Percentiles rank a stretch among this genome's conserved stretches.
Conservation (phyloP, 2,888 invertebrate species). For the Drosophila percnosoma region DNA sequence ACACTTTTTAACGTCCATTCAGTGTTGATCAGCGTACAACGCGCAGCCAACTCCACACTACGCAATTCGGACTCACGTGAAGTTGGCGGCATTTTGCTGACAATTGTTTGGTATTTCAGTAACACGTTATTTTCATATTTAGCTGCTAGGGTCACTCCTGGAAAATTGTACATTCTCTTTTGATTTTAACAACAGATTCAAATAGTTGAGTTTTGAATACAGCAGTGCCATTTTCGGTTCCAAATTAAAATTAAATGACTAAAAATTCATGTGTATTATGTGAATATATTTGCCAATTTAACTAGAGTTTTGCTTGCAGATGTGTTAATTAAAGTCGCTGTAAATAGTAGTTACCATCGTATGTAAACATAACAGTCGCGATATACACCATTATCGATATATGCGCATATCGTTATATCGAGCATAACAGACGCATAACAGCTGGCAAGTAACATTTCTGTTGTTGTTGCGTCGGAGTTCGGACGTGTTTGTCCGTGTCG, state of each 20-base stretch:
- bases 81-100: not conserved
- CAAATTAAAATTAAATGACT: too few species aligned
- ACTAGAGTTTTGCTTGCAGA: not conserved
- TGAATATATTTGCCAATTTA: not conserved
- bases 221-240: not conserved
- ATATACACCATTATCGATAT: constrained; percentile 2
- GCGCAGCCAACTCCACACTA: not conserved
- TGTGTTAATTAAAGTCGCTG: not conserved
- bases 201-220: not conserved
- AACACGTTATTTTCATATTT: not conserved
- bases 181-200: not conserved
- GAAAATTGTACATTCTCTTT: not conserved
- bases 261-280: not conserved
- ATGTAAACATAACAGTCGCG: not conserved
- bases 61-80: not conserved
- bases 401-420: not conserved
- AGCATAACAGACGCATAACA: constrained; percentile 9
- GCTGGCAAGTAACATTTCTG: constrained; percentile 55
- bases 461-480: constrained; percentile 59
- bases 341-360: constrained; percentile 1
- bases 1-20: not conserved
- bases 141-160: not conserved
- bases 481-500: constrained; percentile 55
- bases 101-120: not conserved
- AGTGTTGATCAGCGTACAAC: not conserved